Conservation (phyloP, 2,888 invertebrate genomes). For the Serrognathus titanus region DNA sequence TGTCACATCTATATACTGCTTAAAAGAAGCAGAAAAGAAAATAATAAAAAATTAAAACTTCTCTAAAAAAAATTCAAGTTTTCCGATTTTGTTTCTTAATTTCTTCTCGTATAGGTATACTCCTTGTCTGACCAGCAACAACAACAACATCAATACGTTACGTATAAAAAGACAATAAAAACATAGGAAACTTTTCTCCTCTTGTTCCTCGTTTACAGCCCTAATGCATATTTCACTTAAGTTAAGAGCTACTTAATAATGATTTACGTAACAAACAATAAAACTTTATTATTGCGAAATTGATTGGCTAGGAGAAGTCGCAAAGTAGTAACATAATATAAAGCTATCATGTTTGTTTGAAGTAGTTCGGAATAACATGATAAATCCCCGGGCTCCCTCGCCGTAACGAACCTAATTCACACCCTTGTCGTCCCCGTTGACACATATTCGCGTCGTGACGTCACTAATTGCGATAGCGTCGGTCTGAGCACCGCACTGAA, state of each 20-base stretch:
- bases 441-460: slow-evolving; percentile 35
- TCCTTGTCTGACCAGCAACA: too few relatives aligned
- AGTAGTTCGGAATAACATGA: slow-evolving; percentile 34
- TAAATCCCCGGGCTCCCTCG: slow-evolving; percentile 29
- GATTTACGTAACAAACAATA: slow-evolving; percentile 17
- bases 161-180: too few relatives aligned
- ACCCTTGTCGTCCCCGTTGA: slow-evolving; percentile 31
- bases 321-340: slow-evolving; percentile 26
- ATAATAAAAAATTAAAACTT: too few relatives aligned
- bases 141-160: too few relatives aligned
- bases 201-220: neutral
- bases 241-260: slow-evolving; percentile 8
- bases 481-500: slow-evolving; percentile 17
- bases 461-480: slow-evolving; percentile 35
- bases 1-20: too few relatives aligned
- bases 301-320: slow-evolving; percentile 16
- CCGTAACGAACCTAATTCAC: slow-evolving; percentile 35
- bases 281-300: slow-evolving; percentile 14
- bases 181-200: neutral
- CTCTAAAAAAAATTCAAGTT: too few relatives aligned
- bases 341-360: slow-evolving; percentile 34
- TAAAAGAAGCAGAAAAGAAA: too few relatives aligned
- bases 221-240: slow-evolving; percentile 5
- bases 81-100: too few relatives aligned
- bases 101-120: too few relatives aligned